phyloP scores from a whole-genome alignment of 2,797 vertebrate genomes.

The Danio choprae region DNA sequence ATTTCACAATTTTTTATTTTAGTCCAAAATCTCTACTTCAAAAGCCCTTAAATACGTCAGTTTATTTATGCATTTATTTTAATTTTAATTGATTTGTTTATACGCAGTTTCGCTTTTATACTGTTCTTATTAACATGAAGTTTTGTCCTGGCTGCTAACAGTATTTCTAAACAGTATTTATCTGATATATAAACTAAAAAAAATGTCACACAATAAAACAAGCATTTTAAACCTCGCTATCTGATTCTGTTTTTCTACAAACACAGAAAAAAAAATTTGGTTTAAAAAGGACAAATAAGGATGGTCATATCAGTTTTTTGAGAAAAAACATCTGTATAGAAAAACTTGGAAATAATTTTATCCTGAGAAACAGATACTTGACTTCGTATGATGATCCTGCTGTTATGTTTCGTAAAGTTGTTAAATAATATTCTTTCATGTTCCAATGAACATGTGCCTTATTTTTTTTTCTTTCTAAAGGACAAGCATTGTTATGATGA shows the following conservation, averaged over 20 bases:
- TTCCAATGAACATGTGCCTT: slow-evolving; percentile 47
- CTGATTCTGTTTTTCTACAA: no score
- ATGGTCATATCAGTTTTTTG: no score
- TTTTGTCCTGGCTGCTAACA: neutral
- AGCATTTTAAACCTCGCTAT: neutral
- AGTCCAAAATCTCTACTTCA: neutral
- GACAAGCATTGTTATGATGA: slow-evolving; percentile 82
- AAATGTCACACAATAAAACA: neutral
- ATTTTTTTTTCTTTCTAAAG: slow-evolving; percentile 49
- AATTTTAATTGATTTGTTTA: neutral
- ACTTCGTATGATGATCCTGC: neutral
- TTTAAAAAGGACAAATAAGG: no score
- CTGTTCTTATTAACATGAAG: no score
- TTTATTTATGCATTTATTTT: no score
- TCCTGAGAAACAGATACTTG: no score
- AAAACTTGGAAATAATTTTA: no score
- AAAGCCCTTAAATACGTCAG: neutral
- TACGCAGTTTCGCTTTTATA: no score
- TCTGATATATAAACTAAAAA: neutral
- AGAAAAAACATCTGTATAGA: no score
- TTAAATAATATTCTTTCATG: neutral
- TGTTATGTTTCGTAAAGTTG: neutral
- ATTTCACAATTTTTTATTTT: no score
- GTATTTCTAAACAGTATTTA: neutral
- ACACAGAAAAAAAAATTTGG: no score